Evolutionary conservation across 2,797 vertebrate genomes (phyloP).

Genomic region (Delichon dasypus): DNA sequence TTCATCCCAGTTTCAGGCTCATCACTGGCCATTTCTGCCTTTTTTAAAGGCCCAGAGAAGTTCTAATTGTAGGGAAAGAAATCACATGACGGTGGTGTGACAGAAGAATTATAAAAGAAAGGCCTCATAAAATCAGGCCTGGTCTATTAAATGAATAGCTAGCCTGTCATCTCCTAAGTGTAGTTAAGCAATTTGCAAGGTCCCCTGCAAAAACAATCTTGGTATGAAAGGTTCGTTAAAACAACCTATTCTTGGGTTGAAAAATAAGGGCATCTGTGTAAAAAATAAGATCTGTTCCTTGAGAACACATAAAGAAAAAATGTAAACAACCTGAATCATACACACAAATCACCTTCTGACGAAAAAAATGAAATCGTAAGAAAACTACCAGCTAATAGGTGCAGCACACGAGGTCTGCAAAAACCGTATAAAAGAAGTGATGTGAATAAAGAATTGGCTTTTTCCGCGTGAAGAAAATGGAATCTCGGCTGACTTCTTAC

Average conservation of each 20-base stretch:
- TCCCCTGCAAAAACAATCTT: neutral
- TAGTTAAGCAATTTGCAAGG: neutral
- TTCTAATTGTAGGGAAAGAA: neutral
- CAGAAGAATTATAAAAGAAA: neutral
- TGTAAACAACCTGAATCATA: neutral
- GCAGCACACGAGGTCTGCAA: neutral
- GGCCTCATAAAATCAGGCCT: neutral
- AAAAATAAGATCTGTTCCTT: neutral
- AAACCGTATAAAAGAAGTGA: neutral
- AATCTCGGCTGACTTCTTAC: too few species aligned
- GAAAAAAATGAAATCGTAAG: neutral
- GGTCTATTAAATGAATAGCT: neutral
- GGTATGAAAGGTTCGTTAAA: neutral
- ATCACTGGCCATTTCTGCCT: neutral
- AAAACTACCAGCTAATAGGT: neutral
- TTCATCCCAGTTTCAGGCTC: neutral
- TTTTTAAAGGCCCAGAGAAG: accelerated
- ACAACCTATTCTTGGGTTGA: neutral
- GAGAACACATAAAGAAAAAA: neutral
- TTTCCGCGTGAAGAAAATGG: too few species aligned
- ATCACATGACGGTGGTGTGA: neutral
- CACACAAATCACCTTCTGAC: neutral
- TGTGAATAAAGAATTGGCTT: neutral
- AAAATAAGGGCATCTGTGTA: neutral
- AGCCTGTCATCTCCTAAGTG: neutral